Base-by-base conservation (phyloP, 2,888 invertebrate genomes). In the Cactoblastis cactorum region DNA sequence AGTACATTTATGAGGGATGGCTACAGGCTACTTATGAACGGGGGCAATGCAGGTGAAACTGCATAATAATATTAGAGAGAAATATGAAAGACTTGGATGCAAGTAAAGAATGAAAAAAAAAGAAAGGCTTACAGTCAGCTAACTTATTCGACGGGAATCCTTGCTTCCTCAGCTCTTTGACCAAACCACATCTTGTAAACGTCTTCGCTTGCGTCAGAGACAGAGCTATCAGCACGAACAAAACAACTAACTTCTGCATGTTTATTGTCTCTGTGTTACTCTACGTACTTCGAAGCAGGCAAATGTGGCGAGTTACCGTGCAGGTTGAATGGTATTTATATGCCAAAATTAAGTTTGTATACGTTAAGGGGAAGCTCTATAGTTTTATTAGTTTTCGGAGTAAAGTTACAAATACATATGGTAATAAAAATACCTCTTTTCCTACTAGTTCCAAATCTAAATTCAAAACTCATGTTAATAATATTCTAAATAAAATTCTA, bases 101-200 rank as follows among this genome's bases (percentile, higher is more conserved):
- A n/a, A n/a, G n/a, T n/a, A n/a, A n/a, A n/a, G n/a, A n/a, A n/a
- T n/a, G n/a, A 77, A n/a, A n/a, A n/a, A n/a, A n/a, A n/a, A n/a
- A n/a, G n/a, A n/a, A n/a, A n/a, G n/a, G n/a, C 77, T 76, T 54
- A 76, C 81, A 81, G 45, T 79, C 64, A 12, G 65, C 60, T 64
- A 81, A 55, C 51, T 74, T 63, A 35, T 64, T 62, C 45, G 68
- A 71, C 1, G 73, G 69, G 48, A 79, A 74, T 2, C 74, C 71
- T 49, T 78, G 75, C 9, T 45, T 58, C 48, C 72, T 64, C 37
- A 81, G 53, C 18, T 71, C 75, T 0, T 49, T 50, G 2, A 71
- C 79, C 46, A 81, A 55, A 4, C 65, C 72, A 51, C 80, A 80
- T 52, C 69, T 64, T 12, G 64, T 61, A 52, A 76, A 71, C 4